Evolutionary conservation across 2,113 vertebrate species (phyloP).

Genomic region (Odontesthes bonariensis): DNA sequence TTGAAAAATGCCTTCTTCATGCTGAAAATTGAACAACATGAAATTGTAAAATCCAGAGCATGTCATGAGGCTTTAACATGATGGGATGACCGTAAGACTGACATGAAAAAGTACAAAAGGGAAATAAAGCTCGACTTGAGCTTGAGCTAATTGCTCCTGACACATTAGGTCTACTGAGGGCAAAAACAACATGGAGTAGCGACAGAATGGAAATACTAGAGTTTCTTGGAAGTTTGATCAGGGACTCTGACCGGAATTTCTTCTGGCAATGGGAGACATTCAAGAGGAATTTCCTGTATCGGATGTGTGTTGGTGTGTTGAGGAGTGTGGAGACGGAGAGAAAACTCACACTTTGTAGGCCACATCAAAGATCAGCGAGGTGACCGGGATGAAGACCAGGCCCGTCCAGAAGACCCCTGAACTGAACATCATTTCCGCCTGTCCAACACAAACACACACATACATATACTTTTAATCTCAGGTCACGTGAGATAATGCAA

Average conservation of each 20-base stretch:
- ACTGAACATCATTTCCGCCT: slow-evolving; percentile 95
- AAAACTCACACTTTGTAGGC: slow-evolving; percentile 95
- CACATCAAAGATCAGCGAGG: slow-evolving; percentile 92
- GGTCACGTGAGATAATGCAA: slow-evolving; percentile 44
- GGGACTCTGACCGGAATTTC: slow-evolving; percentile 19
- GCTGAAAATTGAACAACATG: slow-evolving; percentile 73
- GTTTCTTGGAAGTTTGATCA: slow-evolving; percentile 5
- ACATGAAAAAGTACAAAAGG: neutral
- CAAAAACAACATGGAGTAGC: slow-evolving; percentile 19
- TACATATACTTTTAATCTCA: slow-evolving; percentile 32
- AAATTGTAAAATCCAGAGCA: neutral
- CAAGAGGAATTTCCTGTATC: slow-evolving; percentile 50
- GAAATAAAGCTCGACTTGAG: neutral
- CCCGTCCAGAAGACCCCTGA: slow-evolving; percentile 98
- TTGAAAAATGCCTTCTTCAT: slow-evolving; percentile 94
- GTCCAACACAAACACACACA: slow-evolving; percentile 50
- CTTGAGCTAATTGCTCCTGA: slow-evolving; percentile 31
- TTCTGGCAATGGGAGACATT: slow-evolving; percentile 39
- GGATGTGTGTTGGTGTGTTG: slow-evolving; percentile 39
- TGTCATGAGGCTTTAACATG: neutral
- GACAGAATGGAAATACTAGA: slow-evolving; percentile 7
- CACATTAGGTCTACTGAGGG: slow-evolving; percentile 27
- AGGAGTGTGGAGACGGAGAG: slow-evolving; percentile 48
- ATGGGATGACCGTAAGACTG: neutral
- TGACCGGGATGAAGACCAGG: slow-evolving; percentile 93